Base-by-base conservation (phyloP, 2,797 vertebrate species). In the Pantherophis vulpinus region DNA sequence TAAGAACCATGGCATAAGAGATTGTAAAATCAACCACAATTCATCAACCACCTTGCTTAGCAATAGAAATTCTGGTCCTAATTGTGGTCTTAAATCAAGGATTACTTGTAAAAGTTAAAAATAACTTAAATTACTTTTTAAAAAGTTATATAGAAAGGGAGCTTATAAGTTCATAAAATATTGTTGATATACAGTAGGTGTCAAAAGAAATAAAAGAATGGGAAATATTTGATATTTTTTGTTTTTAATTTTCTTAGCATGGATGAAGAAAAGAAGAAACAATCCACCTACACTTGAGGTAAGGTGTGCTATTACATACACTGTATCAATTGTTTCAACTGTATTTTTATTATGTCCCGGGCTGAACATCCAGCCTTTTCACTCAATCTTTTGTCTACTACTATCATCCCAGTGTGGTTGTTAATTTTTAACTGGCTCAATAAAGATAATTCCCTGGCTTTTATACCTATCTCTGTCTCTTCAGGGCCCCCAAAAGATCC, bases 191-290 rank as follows among this genome's bases (percentile, higher is more conserved):
- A 61, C 60, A 61, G 9, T 10, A 88, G 54, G 12, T 88, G 88
- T 79, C 29, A 91, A 23, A 6, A 42, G 32, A 29, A 56, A 70
- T 32, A 70, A 16, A 32, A 32, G 14, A 4, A 61, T 37, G 27
- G 2, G 29, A 92, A 54, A 9, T 90, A 0, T 86, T 54, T 25
- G 18, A 66, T n/a, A n/a, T 66, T 66, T 23, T 56, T 32, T 18
- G 94, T 60, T 94, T 93, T 9, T 95, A 94, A 95, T 88, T 93
- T 91, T 95, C 96, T 97, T 98, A 99, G 99, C 99, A 94, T 99
- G 99, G 99, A 99, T 99, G 96, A 98, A 98, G 97, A 99, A 98
- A 97, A 99, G 98, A 97, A 98, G 99, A 97, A 98, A 99, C 93
- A 97, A 98, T 94, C 99, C 99, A 96, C 99, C 99, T 94, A 98